Evolutionary conservation across 1,140 invertebrate genomes (phyloP).

Genomic region (Musca vetustissima): DNA sequence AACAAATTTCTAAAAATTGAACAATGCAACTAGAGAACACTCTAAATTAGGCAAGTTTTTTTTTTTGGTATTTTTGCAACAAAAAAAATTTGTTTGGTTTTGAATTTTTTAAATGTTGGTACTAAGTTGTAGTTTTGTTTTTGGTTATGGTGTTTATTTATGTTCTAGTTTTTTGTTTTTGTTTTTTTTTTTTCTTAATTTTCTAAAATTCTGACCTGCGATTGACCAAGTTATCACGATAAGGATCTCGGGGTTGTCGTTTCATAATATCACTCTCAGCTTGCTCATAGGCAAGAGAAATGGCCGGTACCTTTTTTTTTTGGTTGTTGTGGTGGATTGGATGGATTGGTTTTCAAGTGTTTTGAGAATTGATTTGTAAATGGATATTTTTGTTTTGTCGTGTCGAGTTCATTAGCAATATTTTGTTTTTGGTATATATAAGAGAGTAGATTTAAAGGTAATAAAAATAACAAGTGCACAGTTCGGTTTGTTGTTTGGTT

Average conservation of each 20-base stretch:
- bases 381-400: conserved; percentile 9
- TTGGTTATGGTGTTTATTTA: conserved; percentile 25
- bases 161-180: conserved; percentile 14
- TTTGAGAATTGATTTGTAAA: conserved; percentile 29
- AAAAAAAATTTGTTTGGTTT: conserved; percentile 2
- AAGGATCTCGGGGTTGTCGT: conserved; percentile 95
- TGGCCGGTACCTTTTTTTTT: conserved; percentile 88
- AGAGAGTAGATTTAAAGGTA: not conserved
- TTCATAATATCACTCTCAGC: conserved; percentile 99
- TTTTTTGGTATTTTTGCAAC: conserved; percentile 24
- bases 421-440: not conserved
- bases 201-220: conserved; percentile 73
- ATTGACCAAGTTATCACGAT: conserved; percentile 96
- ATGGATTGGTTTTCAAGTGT: conserved; percentile 33
- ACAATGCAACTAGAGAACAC: conserved; percentile 18
- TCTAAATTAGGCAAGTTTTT: conserved; percentile 12
- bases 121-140: conserved; percentile 13
- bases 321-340: conserved; percentile 3
- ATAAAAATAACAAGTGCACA: not conserved
- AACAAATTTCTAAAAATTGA: not conserved
- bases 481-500: conserved; percentile 19
- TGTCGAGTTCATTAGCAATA: not conserved
- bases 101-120: not conserved
- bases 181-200: conserved; percentile 31
- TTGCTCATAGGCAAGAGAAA: conserved; percentile 99